Evolutionary conservation across 1,140 invertebrate genomes (phyloP), one percentile per base, ranked within the genome.

Genomic region (Pachyrhynchus sulphureomaculatus): DNA sequence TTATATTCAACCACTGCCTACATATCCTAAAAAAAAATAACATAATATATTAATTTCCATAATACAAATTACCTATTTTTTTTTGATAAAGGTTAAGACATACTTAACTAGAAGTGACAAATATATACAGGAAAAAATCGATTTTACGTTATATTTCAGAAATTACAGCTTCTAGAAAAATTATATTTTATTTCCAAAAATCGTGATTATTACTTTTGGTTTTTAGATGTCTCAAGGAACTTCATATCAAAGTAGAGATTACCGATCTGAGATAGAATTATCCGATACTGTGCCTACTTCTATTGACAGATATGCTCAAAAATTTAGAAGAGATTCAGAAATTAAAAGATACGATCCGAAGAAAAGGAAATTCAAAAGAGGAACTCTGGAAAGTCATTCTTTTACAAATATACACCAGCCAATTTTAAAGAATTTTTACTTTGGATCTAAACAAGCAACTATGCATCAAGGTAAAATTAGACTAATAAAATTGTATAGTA

Each of bases 301-400:
- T 34, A 24, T 55, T 3, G 29, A 55, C 36, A 72, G 66, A 26
- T 51, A 68, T 13, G 60, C 68, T 3, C 71, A 73, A 36, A 73
- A 71, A 44, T 73, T 73, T 47, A 42, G 69, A 5, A 61, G 70
- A 33, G 68, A 71, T n/a, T 71, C 70, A 10, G 71, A 72, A 57
- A 65, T 64, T 8, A 53, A 67, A 36, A 65, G 64, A 33, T 67
- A 64, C 37, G 41, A 67, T 4, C 71, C 72, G 44, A 76, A 80
- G 48, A 76, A 74, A 20, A 59, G 69, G 6, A 75, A 78, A 61
- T 66, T 81, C 18, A 77, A 77, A 62, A 75, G 73, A 33, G 80
- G 80, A 4, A 79, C 75, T 8, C 65, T 82, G 15, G 71, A 80
- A 59, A 81, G 78, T n/a, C 80, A 82, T 64, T 82, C 81, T 0